Evolutionary conservation across 2,797 vertebrate species (phyloP).

Genomic region (Chelonia mydas): DNA sequence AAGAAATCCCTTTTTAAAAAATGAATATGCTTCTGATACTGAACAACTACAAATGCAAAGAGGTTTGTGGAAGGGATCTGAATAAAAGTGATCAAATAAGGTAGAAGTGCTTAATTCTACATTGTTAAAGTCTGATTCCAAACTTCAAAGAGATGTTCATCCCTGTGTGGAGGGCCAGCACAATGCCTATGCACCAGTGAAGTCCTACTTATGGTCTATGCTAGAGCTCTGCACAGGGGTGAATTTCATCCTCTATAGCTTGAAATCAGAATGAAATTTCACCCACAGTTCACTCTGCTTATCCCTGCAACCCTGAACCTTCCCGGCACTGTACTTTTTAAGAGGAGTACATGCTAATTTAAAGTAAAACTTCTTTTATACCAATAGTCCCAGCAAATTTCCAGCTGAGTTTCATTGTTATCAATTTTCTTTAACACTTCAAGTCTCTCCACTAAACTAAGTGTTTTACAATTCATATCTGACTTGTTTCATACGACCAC

Average conservation of each 20-base stretch:
- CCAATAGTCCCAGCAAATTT: background rate
- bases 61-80: background rate
- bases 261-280: slow-evolving; percentile 17
- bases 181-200: background rate
- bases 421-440: background rate
- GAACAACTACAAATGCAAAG: background rate
- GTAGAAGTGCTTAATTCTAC: background rate
- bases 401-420: background rate
- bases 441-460: background rate
- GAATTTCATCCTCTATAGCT: background rate
- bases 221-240: background rate
- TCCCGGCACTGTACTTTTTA: background rate
- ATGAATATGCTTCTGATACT: background rate
- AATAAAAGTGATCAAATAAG: background rate
- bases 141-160: background rate
- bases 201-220: background rate
- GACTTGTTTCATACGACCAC: background rate
- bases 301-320: background rate
- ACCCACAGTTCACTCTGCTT: background rate
- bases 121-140: background rate
- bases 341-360: background rate
- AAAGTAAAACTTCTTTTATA: background rate
- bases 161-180: background rate
- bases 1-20: background rate
- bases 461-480: background rate